Base-by-base conservation (phyloP, 2,888 invertebrate species). In the Tenthredo distinguenda region DNA sequence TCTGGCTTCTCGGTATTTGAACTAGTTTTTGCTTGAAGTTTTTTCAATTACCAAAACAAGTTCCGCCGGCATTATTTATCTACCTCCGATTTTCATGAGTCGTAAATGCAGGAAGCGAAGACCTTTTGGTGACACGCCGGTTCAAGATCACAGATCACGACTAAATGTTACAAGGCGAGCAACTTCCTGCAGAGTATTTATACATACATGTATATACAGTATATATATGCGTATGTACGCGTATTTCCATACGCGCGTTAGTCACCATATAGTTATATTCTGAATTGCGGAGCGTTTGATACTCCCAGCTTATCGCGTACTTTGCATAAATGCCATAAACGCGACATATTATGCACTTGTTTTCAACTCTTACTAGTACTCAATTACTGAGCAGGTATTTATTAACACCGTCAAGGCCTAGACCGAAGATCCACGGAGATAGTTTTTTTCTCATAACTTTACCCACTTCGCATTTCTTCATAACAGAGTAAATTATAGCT, bases 121-220 rank as follows among this genome's bases (percentile, higher is more conserved):
- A 77, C 77, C 77, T 77, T 26, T 55, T 18, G 31, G 47, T 77
- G 18, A 31, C 50, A 50, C 77, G 7, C 34, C 7, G 34, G 77
- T 55, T 77, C 55, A 77, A 77, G 77, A 77, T 77, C 77, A 55
- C 26, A 77, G 77, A 47, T 55, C 50, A 26, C 2, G 47, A 77
- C 77, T 77, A 77, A 77, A 77, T 55, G 77, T 77, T 77, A 77
- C 77, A 77, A 77, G 77, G 77, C 50, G 55, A 77, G 77, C 77
- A n/a, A 77, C 77, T 50, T 77, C 55, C 31, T 31, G 34, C 15
- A 31, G 26, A 58, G n/a, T 47, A 26, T 26, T 10, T 72, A 40
- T 10, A 40, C n/a, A 37, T 26, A 26, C 26, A 26, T 26, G 26
- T 26, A 21, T 72, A 40, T 10, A 40, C n/a, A 37, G 10, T 65